A percentile compares a stretch with the other conserved stretches of the same genome.
These are phyloP conservation scores for Trissolcus japonicus DNA, from an alignment of 2,888 invertebrate species.

Conservation along the genomic window DNA sequence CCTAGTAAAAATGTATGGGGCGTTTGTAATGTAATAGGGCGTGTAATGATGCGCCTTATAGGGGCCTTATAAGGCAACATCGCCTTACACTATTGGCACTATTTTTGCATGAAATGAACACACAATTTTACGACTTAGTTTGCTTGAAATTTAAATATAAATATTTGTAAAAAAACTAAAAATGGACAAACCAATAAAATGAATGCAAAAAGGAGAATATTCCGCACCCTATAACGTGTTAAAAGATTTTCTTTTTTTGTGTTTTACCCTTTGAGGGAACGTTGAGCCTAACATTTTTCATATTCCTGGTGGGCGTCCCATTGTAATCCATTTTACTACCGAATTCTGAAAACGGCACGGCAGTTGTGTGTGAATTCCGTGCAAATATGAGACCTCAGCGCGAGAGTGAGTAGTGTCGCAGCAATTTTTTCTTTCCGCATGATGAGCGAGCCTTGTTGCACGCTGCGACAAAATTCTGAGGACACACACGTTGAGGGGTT, in stretches of 20 bases:
- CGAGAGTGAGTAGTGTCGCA: slow-evolving; percentile 46
- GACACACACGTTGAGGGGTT: slow-evolving; percentile 55
- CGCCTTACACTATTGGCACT: no score
- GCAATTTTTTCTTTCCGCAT: slow-evolving; percentile 50
- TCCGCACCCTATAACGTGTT: slow-evolving; percentile 23
- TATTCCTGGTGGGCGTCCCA: slow-evolving; percentile 35
- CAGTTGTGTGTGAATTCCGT: slow-evolving; percentile 48
- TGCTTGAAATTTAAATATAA: neutral
- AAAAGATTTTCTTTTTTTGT: slow-evolving; percentile 29
- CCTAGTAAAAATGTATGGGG: no score
- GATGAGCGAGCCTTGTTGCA: slow-evolving; percentile 35
- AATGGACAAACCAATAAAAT: neutral
- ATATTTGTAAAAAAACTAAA: neutral
- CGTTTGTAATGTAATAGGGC: no score
- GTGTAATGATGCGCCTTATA: no score
- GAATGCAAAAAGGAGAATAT: slow-evolving; percentile 6
- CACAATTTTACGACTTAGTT: neutral
- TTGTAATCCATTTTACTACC: slow-evolving; percentile 52
- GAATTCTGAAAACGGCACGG: slow-evolving; percentile 34
- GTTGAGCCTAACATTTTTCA: slow-evolving; percentile 52
- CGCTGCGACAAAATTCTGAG: slow-evolving; percentile 51
- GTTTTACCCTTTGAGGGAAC: slow-evolving; percentile 40
- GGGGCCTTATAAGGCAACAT: no score
- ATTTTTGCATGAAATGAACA: no score
- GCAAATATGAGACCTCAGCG: slow-evolving; percentile 48